Conservation (phyloP, 2,888 invertebrate genomes). For the Eudasyphora cyanicolor region DNA sequence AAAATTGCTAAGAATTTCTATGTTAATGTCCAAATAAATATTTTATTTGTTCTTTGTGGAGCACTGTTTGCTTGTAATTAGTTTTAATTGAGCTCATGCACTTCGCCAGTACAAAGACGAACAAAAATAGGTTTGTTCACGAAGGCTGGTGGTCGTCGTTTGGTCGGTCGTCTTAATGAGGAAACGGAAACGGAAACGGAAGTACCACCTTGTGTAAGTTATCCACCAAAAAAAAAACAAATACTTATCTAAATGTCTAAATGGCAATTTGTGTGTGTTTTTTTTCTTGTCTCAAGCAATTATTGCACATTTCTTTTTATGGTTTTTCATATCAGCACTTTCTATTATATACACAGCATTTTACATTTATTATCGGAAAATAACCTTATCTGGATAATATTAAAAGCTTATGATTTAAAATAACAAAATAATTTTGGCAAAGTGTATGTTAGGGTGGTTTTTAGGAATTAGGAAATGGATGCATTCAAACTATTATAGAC, state of each 20-base stretch:
- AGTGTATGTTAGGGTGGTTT: no score
- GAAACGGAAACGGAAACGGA: not conserved
- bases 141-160: not conserved
- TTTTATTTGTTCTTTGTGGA: conserved; percentile 22
- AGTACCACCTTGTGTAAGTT: conserved; percentile 2
- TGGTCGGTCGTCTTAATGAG: not conserved
- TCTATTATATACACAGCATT: not conserved
- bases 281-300: not conserved
- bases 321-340: not conserved
- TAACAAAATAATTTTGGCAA: no score
- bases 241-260: not conserved
- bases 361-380: not conserved
- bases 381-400: no score
- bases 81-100: conserved; percentile 33
- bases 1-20: not conserved
- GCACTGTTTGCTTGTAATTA: conserved; percentile 19
- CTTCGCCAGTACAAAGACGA: not conserved
- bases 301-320: not conserved
- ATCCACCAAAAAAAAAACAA: not conserved
- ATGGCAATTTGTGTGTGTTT: not conserved
- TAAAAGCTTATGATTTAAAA: no score
- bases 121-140: no score
- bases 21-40: conserved; percentile 33
- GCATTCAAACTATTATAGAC: no score
- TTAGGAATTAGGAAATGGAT: no score